Evolutionary conservation across 2,113 vertebrate genomes (phyloP), one percentile per base, ranked within the genome.

Genomic region (Toxotes jaculatrix): DNA sequence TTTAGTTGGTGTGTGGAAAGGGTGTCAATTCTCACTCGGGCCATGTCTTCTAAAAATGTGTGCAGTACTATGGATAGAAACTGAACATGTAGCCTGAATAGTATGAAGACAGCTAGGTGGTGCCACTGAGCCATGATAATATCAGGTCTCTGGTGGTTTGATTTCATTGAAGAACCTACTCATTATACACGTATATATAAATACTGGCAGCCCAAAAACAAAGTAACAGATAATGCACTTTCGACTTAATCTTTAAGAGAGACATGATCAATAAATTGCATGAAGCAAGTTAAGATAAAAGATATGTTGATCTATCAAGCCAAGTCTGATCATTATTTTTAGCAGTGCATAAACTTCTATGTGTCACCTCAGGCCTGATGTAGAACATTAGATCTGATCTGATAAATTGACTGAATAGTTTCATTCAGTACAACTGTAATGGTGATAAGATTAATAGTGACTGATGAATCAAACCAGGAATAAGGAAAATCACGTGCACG

Each of bases 401-500:
- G 73, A 83, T 62, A 32, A 62, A 47, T n/a, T 40, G 51, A 42
- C 21, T 56, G 69, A 64, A 72, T 40, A 51, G 42, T 69, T 68
- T 4, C 38, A 57, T 64, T 84, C n/a, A 80, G 43, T 10, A n/a
- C 47, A 60, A 5, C 53, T 74, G 78, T 56, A 74, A 45, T 57
- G 61, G 7, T 49, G 84, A 88, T 85, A 74, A 81, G 68, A 63
- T 68, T 27, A 38, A 74, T 27, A 6, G 42, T 36, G 36, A 51
- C 16, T 19, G 75, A 84, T 90, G 59, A 87, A 38, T 89, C 82
- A 80, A 84, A 87, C 45, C 75, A 83, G 88, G 87, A 89, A 90
- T 83, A 79, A 89, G 84, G 89, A 87, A 87, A 77, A 72, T 1
- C n/a, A 7, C 5, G 19, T 3, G 4, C 40, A 63, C 17, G 14